Evolutionary conservation across 2,113 vertebrate species (phyloP).

Genomic region (Cyrtonyx montezumae): DNA sequence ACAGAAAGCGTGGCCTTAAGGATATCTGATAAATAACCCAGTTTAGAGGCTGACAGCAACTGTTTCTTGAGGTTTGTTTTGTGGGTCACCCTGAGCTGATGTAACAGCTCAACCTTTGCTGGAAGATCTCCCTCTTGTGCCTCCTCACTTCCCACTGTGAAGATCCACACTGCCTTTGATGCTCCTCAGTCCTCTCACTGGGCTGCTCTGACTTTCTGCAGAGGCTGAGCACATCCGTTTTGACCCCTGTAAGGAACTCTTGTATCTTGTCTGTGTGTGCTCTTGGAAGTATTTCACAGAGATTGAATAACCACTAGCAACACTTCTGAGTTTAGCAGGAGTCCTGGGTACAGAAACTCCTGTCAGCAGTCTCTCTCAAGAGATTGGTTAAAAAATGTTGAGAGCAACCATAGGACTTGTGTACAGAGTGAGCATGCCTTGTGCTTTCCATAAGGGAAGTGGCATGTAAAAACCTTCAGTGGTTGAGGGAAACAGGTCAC

Average conservation of each 20-base stretch:
- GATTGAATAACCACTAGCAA: neutral
- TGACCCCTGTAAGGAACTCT: neutral
- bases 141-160: neutral
- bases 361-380: neutral
- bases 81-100: neutral
- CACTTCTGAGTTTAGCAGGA: neutral
- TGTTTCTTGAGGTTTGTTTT: neutral
- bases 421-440: neutral
- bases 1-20: neutral
- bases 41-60: neutral
- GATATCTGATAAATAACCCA: neutral
- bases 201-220: neutral
- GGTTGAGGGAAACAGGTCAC: slow-evolving; percentile 41
- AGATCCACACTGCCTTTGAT: neutral
- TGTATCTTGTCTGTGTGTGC: neutral
- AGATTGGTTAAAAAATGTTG: neutral
- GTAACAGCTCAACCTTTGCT: neutral
- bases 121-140: neutral
- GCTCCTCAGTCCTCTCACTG: neutral
- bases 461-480: neutral
- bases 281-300: neutral
- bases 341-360: too few species aligned
- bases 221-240: neutral
- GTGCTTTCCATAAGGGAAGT: neutral
- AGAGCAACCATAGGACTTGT: neutral